phyloP scores from a whole-genome alignment of 2,113 vertebrate genomes.

The Corythaixoides concolor region DNA sequence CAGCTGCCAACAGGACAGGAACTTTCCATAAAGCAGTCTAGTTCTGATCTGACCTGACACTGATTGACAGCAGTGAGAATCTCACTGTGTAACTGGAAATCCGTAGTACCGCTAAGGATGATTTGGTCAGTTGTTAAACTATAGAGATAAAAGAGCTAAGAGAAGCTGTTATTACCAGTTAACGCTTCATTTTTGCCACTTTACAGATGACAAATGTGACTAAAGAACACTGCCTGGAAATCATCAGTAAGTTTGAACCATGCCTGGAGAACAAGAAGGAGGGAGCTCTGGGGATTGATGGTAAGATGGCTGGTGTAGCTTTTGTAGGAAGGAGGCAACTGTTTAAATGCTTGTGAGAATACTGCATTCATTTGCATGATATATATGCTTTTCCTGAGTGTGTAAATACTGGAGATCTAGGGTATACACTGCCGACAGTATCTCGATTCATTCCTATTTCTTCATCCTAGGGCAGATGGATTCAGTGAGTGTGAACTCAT shows the following conservation, averaged over 20 bases:
- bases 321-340: neutral
- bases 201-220: constrained; percentile 87
- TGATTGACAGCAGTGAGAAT: constrained; percentile 71
- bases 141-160: neutral
- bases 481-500: neutral
- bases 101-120: neutral
- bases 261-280: constrained; percentile 90
- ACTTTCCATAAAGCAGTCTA: neutral
- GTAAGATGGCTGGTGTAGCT: constrained; percentile 70
- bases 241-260: constrained; percentile 93
- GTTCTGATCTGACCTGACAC: constrained; percentile 46
- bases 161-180: neutral
- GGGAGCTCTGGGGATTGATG: constrained; percentile 91
- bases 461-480: no score
- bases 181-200: neutral
- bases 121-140: neutral
- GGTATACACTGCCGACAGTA: no score
- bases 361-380: neutral
- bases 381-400: neutral
- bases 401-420: no score
- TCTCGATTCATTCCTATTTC: no score
- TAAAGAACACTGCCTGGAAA: constrained; percentile 87
- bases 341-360: neutral
- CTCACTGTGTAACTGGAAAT: constrained; percentile 47
- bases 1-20: constrained; percentile 36